These are phyloP conservation scores for Girardia tigrina DNA, from an alignment of 2,888 invertebrate species.

Conservation along the genomic window DNA sequence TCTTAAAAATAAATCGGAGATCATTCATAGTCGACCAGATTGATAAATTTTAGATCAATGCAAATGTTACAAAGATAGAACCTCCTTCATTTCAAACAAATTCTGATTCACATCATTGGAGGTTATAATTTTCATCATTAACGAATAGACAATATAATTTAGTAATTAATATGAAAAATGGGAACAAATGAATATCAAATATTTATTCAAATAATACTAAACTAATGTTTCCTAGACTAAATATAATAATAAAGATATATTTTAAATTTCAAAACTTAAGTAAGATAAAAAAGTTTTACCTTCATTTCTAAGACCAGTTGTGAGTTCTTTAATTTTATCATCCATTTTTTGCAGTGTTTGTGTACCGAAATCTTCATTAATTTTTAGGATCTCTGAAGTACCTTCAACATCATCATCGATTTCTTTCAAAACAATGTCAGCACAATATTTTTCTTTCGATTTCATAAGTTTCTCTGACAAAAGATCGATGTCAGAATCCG, in stretches of 20 bases:
- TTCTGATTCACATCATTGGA: too few species aligned
- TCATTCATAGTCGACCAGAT: too few species aligned
- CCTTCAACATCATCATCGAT: neutral
- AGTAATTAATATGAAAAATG: too few species aligned
- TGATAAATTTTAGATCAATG: too few species aligned
- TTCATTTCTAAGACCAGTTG: neutral
- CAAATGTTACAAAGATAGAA: too few species aligned
- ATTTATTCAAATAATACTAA: too few species aligned
- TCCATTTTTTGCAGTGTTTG: neutral
- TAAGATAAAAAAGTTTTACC: neutral
- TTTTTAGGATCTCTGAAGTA: neutral
- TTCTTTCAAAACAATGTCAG: neutral
- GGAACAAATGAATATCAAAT: too few species aligned
- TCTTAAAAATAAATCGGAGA: too few species aligned
- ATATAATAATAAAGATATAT: neutral
- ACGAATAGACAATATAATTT: too few species aligned
- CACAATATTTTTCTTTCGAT: neutral
- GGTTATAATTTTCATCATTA: too few species aligned
- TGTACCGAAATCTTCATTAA: neutral
- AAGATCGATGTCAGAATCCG: neutral
- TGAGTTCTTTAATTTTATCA: neutral
- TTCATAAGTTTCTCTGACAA: neutral
- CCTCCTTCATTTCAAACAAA: too few species aligned
- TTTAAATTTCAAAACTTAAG: neutral
- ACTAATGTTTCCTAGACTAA: too few species aligned